These are phyloP conservation scores for Willowsia nigromaculata DNA, from an alignment of 2,888 invertebrate species.

Conservation along the genomic window DNA sequence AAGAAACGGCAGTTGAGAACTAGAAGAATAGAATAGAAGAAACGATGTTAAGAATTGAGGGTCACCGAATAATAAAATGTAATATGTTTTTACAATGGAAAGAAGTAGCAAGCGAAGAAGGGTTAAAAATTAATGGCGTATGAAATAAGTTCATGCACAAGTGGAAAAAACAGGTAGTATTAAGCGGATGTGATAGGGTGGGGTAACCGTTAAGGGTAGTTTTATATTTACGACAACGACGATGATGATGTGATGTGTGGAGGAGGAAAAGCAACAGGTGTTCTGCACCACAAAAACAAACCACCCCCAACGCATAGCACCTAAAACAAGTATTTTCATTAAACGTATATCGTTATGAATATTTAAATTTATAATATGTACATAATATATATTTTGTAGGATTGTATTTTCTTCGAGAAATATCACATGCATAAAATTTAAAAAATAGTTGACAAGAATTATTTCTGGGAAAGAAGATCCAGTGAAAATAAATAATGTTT, in stretches of 20 bases:
- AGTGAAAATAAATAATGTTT: not conserved
- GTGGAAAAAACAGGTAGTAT: constrained; percentile 68
- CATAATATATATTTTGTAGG: not conserved
- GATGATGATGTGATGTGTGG: constrained; percentile 1
- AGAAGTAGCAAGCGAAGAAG: constrained; percentile 40
- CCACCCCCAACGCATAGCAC: constrained; percentile 40
- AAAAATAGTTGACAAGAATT: not conserved
- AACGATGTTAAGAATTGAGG: constrained; percentile 5
- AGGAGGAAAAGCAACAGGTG: constrained; percentile 77
- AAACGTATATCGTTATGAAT: not conserved
- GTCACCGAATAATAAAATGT: constrained; percentile 54
- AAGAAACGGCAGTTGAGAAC: constrained; percentile 9
- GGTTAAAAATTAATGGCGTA: constrained; percentile 71
- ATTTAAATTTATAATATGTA: not conserved
- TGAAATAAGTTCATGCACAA: constrained; percentile 54
- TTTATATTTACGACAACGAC: constrained; percentile 38
- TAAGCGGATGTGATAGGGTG: constrained; percentile 79
- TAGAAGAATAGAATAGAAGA: not conserved
- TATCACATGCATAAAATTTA: not conserved
- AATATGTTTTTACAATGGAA: constrained; percentile 42
- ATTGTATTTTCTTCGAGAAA: not conserved
- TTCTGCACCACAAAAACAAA: constrained; percentile 56
- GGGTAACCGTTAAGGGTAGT: constrained; percentile 77
- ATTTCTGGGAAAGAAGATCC: not conserved
- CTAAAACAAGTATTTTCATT: constrained; percentile 2